Conservation (phyloP, 2,113 vertebrate genomes). For the Podiceps cristatus region DNA sequence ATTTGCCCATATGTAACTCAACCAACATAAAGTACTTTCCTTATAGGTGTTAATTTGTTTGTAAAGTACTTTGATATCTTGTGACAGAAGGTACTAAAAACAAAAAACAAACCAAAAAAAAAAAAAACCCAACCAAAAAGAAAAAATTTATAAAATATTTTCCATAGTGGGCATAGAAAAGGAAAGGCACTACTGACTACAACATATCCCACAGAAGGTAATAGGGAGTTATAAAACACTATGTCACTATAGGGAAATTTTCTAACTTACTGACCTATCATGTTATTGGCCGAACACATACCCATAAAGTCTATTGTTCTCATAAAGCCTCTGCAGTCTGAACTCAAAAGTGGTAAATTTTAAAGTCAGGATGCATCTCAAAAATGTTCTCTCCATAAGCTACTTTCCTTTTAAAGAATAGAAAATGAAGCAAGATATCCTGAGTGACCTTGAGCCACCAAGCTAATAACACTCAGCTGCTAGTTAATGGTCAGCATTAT, state of each 20-base stretch:
- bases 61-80: background rate
- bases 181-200: background rate
- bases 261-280: slow-evolving; percentile 9
- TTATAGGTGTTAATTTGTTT: slow-evolving; percentile 31
- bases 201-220: background rate
- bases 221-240: background rate
- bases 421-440: background rate
- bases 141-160: background rate
- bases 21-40: background rate
- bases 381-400: background rate
- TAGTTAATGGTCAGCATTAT: background rate
- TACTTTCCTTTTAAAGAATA: background rate
- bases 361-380: background rate
- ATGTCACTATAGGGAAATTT: slow-evolving; percentile 15
- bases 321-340: background rate
- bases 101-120: background rate
- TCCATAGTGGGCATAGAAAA: background rate
- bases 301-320: slow-evolving; percentile 27
- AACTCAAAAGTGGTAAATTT: background rate
- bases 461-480: background rate
- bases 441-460: slow-evolving; percentile 6
- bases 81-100: slow-evolving; percentile 15
- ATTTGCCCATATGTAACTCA: background rate
- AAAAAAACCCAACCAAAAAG: background rate
- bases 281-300: slow-evolving; percentile 1